Evolutionary conservation across 2,888 invertebrate species (phyloP).

Genomic region (Xanthia icteritia): DNA sequence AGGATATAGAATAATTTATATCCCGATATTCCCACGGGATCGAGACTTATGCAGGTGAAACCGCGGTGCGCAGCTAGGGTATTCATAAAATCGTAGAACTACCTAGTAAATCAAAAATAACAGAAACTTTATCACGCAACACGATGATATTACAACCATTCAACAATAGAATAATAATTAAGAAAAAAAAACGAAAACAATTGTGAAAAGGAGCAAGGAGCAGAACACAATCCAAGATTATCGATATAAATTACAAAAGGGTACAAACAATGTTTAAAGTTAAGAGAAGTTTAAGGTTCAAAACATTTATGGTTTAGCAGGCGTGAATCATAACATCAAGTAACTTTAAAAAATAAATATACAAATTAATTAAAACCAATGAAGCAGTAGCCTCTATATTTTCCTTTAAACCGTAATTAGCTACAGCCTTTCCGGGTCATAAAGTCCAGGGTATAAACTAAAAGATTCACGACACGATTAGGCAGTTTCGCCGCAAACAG

Average conservation of each 20-base stretch:
- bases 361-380: conserved; percentile 3
- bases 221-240: too few species aligned
- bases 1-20: too few species aligned
- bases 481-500: conserved; percentile 57
- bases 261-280: too few species aligned
- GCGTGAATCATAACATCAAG: background rate
- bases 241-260: background rate
- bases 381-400: conserved; percentile 12
- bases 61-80: too few species aligned
- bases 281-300: background rate
- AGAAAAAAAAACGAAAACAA: background rate
- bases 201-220: background rate
- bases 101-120: background rate
- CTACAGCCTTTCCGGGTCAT: conserved; percentile 39
- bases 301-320: background rate
- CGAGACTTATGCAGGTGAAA: too few species aligned
- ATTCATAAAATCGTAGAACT: background rate
- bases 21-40: too few species aligned
- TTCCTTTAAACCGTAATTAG: conserved; percentile 39
- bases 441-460: conserved; percentile 49
- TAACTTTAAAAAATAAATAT: background rate
- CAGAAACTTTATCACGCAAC: background rate
- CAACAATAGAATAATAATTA: background rate
- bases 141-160: background rate
- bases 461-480: conserved; percentile 62